Evolutionary conservation across 2,888 invertebrate genomes (phyloP).

Genomic region (Allygus modestus): DNA sequence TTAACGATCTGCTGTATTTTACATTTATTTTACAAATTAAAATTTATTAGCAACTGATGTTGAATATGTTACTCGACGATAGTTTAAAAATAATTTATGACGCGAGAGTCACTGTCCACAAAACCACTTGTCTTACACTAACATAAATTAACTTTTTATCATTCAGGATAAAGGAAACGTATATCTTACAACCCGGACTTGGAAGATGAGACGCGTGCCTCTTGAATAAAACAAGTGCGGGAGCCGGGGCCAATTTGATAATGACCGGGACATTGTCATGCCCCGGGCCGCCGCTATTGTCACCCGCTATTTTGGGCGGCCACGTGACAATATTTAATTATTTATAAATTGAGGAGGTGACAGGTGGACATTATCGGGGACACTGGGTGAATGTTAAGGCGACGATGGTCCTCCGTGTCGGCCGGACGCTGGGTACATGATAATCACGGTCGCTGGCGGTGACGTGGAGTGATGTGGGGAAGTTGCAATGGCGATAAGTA

Average conservation of each 20-base stretch:
- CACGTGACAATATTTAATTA: slow-evolving; percentile 52
- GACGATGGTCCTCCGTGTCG: background rate
- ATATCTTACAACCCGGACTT: background rate
- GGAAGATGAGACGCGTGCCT: slow-evolving; percentile 22
- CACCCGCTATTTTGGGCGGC: slow-evolving; percentile 44
- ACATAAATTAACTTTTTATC: background rate
- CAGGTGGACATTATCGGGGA: slow-evolving; percentile 22
- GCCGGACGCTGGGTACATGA: background rate
- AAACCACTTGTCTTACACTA: too few relatives aligned
- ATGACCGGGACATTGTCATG: slow-evolving; percentile 29
- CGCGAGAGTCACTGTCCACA: too few relatives aligned
- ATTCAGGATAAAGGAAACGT: background rate
- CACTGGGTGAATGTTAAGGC: background rate
- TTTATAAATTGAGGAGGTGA: slow-evolving; percentile 52
- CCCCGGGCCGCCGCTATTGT: slow-evolving; percentile 3
- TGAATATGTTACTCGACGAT: too few relatives aligned
- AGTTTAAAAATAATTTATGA: too few relatives aligned
- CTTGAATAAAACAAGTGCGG: slow-evolving; percentile 21
- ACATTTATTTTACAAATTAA: too few relatives aligned
- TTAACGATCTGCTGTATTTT: too few relatives aligned
- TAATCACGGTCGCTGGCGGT: background rate
- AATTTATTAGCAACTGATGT: too few relatives aligned
- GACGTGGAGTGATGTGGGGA: too few relatives aligned
- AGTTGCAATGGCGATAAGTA: too few relatives aligned
- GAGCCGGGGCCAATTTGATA: slow-evolving; percentile 25